Conservation (phyloP, 1,140 invertebrate species). For the Chymomyza costata region DNA sequence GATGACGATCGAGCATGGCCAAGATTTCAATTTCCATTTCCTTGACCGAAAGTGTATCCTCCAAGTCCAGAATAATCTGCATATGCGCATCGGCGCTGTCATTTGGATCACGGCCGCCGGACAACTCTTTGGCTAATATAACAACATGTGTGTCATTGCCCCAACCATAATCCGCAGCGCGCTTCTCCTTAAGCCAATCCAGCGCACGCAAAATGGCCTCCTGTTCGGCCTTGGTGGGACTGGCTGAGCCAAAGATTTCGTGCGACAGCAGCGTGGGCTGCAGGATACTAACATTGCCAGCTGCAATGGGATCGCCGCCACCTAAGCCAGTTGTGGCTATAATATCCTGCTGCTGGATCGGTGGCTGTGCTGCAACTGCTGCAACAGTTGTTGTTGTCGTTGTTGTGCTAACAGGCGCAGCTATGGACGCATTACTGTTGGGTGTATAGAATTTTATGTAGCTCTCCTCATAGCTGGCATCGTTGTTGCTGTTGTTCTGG, state of each 20-base stretch:
- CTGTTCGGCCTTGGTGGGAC: constrained; percentile 76
- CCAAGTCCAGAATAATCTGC: constrained; percentile 76
- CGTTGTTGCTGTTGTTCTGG: constrained; percentile 22
- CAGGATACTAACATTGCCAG: background rate
- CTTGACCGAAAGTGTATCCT: constrained; percentile 86
- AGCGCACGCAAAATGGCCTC: constrained; percentile 80
- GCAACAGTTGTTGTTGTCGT: constrained; percentile 9
- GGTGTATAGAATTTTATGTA: constrained; percentile 4
- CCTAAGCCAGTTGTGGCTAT: constrained; percentile 12
- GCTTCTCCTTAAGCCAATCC: constrained; percentile 81
- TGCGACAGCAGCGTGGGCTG: constrained; percentile 32
- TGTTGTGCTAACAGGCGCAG: background rate
- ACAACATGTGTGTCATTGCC: constrained; percentile 85
- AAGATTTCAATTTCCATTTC: constrained; percentile 90
- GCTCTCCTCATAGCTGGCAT: constrained; percentile 37
- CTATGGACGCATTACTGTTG: constrained; percentile 7
- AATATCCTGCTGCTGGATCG: constrained; percentile 4
- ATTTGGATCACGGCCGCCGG: constrained; percentile 75
- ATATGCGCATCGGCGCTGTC: constrained; percentile 69
- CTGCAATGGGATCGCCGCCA: background rate
- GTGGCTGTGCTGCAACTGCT: constrained; percentile 7
- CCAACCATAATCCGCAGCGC: constrained; percentile 85
- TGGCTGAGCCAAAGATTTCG: constrained; percentile 67
- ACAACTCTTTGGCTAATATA: constrained; percentile 79
- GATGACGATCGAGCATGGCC: constrained; percentile 80